Evolutionary conservation across 2,797 vertebrate genomes (phyloP), one percentile per base, ranked within the genome.

Genomic region (Austrolebias charrua): DNA sequence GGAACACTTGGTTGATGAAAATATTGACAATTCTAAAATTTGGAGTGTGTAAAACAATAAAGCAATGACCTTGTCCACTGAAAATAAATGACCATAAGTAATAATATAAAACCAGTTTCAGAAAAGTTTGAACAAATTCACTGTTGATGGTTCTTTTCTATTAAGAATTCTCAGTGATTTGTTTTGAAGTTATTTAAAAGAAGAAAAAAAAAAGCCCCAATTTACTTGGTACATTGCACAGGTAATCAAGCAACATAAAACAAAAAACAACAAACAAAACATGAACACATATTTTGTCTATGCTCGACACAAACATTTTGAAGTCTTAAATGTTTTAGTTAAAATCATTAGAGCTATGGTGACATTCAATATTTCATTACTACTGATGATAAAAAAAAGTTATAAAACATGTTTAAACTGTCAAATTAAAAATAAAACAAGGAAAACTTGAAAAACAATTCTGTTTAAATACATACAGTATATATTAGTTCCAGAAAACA

Each of bases 401-500:
- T 59, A 61, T 61, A 78, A 77, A 80, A 48, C 46, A 48, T 42
- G 0, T 19, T 20, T 35, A 10, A 33, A 24, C 31, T 48, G 73
- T 78, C 56, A 60, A 71, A 66, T 84, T 75, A 80, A 40, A 82
- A 90, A 78, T 55, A 44, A 82, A 63, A 85, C 19, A 66, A 72
- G 66, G 61, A 86, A 86, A 69, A 82, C 57, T 83, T 69, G 63
- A 90, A 89, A 88, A 85, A 83, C 80, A 88, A 81, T 74, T 84
- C 62, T 77, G 45, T 83, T 79, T 79, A 24, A 67, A 75, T 77
- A 80, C 73, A 75, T 75, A 82, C 31, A 82, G 47, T 73, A 86
- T 87, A 83, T 87, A 87, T 88, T 90, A 88, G 86, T 86, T 84
- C 85, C 76, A 81, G 69, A 84, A 83, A 81, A 76, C 62, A 78